These are phyloP conservation scores for Pyrocoelia pectoralis DNA, from an alignment of 2,888 invertebrate genomes.

Conservation along the genomic window DNA sequence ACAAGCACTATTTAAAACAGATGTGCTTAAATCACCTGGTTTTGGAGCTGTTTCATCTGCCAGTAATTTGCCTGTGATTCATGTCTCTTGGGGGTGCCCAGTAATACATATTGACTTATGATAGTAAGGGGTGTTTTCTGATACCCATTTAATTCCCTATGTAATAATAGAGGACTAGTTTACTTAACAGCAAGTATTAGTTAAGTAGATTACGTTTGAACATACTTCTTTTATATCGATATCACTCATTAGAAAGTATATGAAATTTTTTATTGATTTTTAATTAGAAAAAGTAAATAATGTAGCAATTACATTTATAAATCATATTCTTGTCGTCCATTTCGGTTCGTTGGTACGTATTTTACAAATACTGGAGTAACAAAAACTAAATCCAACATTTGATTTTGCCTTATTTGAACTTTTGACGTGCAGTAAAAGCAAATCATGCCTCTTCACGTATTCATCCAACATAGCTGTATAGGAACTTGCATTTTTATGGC, in stretches of 20 bases:
- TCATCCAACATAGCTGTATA: too few relatives aligned
- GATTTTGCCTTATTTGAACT: too few relatives aligned
- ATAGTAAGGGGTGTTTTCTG: constrained; percentile 35
- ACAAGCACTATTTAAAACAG: constrained; percentile 17
- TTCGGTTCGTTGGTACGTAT: too few relatives aligned
- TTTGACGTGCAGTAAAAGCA: too few relatives aligned
- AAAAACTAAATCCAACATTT: too few relatives aligned
- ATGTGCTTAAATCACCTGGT: constrained; percentile 36
- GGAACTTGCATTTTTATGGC: too few relatives aligned
- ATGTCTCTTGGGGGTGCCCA: constrained; percentile 46
- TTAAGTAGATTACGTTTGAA: not conserved
- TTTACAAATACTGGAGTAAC: too few relatives aligned
- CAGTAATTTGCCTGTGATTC: constrained; percentile 51
- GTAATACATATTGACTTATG: constrained; percentile 43
- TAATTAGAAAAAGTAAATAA: not conserved
- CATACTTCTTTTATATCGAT: not conserved
- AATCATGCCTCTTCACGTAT: too few relatives aligned
- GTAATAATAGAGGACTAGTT: constrained; percentile 21
- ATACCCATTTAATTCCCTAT: constrained; percentile 38
- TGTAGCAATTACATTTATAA: too few relatives aligned
- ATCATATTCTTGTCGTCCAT: too few relatives aligned
- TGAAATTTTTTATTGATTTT: not conserved
- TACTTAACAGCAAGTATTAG: not conserved
- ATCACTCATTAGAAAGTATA: not conserved
- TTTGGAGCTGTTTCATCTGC: constrained; percentile 49